Conservation (phyloP, 2,888 invertebrate species). For the Euplexia lucipara region DNA sequence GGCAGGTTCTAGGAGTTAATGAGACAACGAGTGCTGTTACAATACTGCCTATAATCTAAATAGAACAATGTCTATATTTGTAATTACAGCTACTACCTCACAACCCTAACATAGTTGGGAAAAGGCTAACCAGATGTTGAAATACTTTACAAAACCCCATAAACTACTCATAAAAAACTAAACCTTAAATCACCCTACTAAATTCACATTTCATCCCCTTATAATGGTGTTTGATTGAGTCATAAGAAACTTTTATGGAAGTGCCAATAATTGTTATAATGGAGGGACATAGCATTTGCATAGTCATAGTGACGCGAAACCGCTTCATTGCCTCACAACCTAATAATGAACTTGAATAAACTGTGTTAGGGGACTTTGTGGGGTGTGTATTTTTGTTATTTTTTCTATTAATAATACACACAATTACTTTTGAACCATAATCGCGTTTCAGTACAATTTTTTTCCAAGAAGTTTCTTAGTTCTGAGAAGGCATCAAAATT, state of each 20-base stretch:
- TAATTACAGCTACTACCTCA: too few species aligned
- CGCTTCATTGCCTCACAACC: conserved; percentile 45
- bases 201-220: conserved; percentile 39
- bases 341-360: conserved; percentile 45
- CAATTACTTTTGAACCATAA: too few species aligned
- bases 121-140: too few species aligned
- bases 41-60: too few species aligned
- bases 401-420: neutral
- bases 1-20: too few species aligned
- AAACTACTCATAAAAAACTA: conserved; percentile 12
- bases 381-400: neutral
- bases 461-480: too few species aligned
- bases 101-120: too few species aligned
- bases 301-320: conserved; percentile 55
- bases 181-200: conserved; percentile 24
- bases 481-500: too few species aligned
- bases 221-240: conserved; percentile 49
- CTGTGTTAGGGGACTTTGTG: neutral
- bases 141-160: neutral
- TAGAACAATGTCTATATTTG: too few species aligned
- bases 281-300: conserved; percentile 50
- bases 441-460: too few species aligned
- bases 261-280: conserved; percentile 37
- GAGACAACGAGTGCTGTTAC: too few species aligned
- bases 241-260: conserved; percentile 48